phyloP scores from a whole-genome alignment of 1,140 invertebrate genomes.

The Bombus confusus region DNA sequence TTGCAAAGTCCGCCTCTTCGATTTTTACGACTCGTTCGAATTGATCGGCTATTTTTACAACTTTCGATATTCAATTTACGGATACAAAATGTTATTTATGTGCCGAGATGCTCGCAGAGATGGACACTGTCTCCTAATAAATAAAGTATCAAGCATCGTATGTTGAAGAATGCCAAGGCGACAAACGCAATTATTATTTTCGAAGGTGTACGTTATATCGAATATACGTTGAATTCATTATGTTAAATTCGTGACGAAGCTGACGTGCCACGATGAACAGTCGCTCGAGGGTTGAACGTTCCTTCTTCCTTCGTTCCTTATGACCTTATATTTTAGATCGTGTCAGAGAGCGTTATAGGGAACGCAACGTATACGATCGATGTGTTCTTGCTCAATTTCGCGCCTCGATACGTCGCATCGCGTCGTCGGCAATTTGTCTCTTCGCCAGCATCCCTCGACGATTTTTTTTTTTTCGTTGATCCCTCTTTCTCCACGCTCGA shows the following conservation, averaged over 20 bases:
- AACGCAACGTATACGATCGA: constrained; percentile 35
- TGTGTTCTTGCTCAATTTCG: constrained; percentile 50
- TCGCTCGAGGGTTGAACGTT: background rate
- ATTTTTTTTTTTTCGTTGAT: background rate
- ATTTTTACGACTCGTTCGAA: background rate
- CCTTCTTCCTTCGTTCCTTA: background rate
- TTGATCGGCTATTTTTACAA: background rate
- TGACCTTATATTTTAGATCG: background rate
- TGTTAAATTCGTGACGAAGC: too few relatives aligned
- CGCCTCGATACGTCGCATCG: constrained; percentile 41
- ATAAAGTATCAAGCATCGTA: too few relatives aligned
- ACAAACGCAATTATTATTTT: background rate
- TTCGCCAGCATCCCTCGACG: background rate
- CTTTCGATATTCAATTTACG: background rate
- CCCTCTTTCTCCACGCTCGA: background rate
- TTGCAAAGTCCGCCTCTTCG: too few relatives aligned
- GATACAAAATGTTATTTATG: too few relatives aligned
- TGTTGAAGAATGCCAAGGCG: too few relatives aligned
- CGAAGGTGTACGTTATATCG: background rate
- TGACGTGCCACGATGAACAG: background rate
- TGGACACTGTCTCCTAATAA: too few relatives aligned
- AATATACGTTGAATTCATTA: too few relatives aligned
- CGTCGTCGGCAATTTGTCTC: constrained; percentile 46
- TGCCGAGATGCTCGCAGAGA: too few relatives aligned
- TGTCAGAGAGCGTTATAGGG: background rate